Percentiles rank a stretch among this genome's conserved stretches.
These are phyloP conservation scores for Mico argentatus DNA, from an alignment of 2,797 vertebrate genomes.

Conservation along the genomic window DNA sequence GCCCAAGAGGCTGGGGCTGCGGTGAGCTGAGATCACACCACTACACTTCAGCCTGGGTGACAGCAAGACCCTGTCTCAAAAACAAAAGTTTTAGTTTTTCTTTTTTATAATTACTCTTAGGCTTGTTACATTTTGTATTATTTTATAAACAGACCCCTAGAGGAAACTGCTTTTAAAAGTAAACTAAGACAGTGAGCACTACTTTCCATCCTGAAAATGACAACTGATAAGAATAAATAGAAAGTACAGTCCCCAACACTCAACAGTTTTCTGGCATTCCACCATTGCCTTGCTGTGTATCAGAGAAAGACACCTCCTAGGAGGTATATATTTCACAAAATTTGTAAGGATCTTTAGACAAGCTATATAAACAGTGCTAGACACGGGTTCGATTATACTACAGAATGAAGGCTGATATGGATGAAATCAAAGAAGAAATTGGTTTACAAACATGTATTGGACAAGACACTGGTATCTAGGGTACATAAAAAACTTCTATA, in stretches of 20 bases:
- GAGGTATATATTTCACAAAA: neutral
- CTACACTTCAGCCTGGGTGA: neutral
- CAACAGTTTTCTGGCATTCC: neutral
- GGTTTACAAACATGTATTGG: neutral
- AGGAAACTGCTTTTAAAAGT: neutral
- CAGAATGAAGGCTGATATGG: neutral
- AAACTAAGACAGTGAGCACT: neutral
- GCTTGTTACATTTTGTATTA: neutral
- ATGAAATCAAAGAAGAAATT: neutral
- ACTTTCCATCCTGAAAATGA: slow-evolving; percentile 25
- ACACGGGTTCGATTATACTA: neutral
- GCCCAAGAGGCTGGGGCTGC: neutral
- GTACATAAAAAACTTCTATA: neutral
- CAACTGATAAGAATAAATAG: neutral
- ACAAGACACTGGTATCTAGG: neutral
- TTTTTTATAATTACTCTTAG: neutral
- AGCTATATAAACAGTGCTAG: neutral
- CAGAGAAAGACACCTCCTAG: neutral
- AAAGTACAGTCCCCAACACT: neutral
- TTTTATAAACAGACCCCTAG: neutral
- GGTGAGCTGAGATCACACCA: neutral
- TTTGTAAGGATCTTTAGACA: neutral
- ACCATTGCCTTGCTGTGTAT: neutral
- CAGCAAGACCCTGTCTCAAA: neutral
- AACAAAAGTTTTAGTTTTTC: neutral